Percentiles rank a stretch among this genome's conserved stretches.
Conservation (phyloP, 2,797 vertebrate species). For the Ficedula albicollis region DNA sequence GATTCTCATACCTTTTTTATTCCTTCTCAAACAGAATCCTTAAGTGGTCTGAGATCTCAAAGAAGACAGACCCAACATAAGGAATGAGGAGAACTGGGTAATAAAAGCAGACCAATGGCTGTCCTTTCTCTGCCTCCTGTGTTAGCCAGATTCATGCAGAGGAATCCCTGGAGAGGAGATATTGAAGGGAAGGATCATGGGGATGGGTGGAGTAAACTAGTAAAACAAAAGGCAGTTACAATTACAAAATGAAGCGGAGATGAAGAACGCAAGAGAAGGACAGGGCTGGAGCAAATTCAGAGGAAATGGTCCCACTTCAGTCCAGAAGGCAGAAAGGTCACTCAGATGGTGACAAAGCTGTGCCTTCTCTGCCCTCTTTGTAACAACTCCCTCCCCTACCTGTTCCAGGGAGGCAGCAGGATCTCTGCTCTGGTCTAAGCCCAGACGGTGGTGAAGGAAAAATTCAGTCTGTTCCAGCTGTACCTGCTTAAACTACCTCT, state of each 20-base stretch:
- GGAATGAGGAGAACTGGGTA: neutral
- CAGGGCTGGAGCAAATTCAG: neutral
- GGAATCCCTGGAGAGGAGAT: slow-evolving; percentile 22
- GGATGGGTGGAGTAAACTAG: slow-evolving; percentile 12
- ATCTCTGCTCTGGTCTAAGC: neutral
- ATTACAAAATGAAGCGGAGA: neutral
- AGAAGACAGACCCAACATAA: neutral
- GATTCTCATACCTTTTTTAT: neutral
- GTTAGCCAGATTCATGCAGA: neutral
- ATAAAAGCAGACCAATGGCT: neutral
- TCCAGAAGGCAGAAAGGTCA: slow-evolving; percentile 33
- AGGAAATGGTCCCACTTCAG: slow-evolving; percentile 5
- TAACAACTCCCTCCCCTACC: neutral
- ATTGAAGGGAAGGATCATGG: slow-evolving; percentile 8
- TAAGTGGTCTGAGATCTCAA: neutral
- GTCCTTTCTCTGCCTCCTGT: neutral
- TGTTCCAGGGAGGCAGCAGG: neutral
- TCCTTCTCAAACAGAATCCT: neutral
- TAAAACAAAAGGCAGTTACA: slow-evolving; percentile 35
- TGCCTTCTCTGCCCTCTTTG: neutral
- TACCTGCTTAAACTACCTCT: neutral
- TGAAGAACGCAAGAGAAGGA: neutral
- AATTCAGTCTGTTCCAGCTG: neutral
- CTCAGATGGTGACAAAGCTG: neutral
- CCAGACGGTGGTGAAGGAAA: neutral